These are phyloP conservation scores for Mobula birostris DNA, from an alignment of 2,113 vertebrate genomes.

Conservation along the genomic window DNA sequence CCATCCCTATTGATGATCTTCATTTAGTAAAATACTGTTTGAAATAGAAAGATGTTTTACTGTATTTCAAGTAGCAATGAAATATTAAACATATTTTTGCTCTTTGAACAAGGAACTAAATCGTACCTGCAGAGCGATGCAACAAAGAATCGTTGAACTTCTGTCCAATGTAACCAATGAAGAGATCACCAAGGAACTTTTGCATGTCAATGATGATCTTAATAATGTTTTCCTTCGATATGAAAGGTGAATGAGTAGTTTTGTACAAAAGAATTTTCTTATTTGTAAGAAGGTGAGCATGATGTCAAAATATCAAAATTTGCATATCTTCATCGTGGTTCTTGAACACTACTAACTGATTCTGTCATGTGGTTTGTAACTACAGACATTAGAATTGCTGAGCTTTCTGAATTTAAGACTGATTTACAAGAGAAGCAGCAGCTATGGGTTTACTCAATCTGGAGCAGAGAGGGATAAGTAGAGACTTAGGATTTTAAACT, in stretches of 20 bases:
- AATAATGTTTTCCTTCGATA: conserved; percentile 94
- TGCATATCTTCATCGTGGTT: background rate
- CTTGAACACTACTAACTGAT: too few relatives aligned
- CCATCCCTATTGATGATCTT: background rate
- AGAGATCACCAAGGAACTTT: conserved; percentile 87
- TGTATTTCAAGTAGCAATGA: conserved; percentile 40
- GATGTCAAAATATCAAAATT: background rate
- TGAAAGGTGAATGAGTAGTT: conserved; percentile 66
- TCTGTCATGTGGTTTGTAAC: background rate
- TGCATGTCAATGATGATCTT: conserved; percentile 93
- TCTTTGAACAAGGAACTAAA: conserved; percentile 73
- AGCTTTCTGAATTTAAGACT: background rate
- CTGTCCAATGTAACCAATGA: conserved; percentile 90
- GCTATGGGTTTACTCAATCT: background rate
- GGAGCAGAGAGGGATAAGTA: background rate
- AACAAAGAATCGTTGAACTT: conserved; percentile 89
- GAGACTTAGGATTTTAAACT: background rate
- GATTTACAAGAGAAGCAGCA: background rate
- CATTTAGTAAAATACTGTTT: conserved; percentile 28
- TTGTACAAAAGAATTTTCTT: background rate
- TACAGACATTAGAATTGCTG: background rate
- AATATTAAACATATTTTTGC: conserved; percentile 39
- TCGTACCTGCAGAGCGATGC: conserved; percentile 91
- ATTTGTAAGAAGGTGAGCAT: background rate
- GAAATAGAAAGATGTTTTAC: conserved; percentile 47